Evolutionary conservation across 1,140 invertebrate species (phyloP).

Genomic region (Pomacea maculata): DNA sequence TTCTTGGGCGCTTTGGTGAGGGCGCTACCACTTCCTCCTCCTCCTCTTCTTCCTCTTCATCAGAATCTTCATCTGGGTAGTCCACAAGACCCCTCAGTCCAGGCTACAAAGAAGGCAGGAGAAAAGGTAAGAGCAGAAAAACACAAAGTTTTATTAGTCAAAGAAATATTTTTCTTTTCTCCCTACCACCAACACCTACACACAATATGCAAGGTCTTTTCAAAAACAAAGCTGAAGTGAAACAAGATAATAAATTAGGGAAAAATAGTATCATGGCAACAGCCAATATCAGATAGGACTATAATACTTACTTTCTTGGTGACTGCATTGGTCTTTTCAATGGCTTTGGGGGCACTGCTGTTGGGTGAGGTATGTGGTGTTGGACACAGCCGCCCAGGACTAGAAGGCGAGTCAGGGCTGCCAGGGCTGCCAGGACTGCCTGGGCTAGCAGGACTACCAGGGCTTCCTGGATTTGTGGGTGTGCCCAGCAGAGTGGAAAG

Average conservation of each 20-base stretch:
- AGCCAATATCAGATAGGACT: too few species aligned
- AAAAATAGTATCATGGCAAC: too few species aligned
- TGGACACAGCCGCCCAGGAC: constrained; percentile 33
- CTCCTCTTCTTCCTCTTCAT: constrained; percentile 89
- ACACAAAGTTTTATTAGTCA: background rate
- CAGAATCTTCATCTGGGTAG: constrained; percentile 90
- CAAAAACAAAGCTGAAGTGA: too few species aligned
- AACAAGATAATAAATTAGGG: too few species aligned
- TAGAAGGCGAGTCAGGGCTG: constrained; percentile 25
- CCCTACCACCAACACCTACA: too few species aligned
- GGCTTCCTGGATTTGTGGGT: constrained; percentile 41
- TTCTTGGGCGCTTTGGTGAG: constrained; percentile 56
- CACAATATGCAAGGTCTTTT: too few species aligned
- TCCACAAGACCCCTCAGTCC: constrained; percentile 81
- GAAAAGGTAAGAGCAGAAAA: background rate
- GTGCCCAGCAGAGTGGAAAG: constrained; percentile 40
- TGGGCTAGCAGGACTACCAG: constrained; percentile 40
- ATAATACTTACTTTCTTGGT: constrained; percentile 28
- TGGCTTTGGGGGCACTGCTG: constrained; percentile 17
- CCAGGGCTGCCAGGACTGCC: constrained; percentile 43
- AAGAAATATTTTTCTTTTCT: background rate
- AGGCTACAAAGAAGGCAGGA: constrained; percentile 67
- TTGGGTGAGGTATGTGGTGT: constrained; percentile 47
- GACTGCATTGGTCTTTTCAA: constrained; percentile 29
- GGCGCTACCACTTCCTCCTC: constrained; percentile 61